Base-by-base conservation (phyloP, 2,113 vertebrate species). In the Archilochus colubris region DNA sequence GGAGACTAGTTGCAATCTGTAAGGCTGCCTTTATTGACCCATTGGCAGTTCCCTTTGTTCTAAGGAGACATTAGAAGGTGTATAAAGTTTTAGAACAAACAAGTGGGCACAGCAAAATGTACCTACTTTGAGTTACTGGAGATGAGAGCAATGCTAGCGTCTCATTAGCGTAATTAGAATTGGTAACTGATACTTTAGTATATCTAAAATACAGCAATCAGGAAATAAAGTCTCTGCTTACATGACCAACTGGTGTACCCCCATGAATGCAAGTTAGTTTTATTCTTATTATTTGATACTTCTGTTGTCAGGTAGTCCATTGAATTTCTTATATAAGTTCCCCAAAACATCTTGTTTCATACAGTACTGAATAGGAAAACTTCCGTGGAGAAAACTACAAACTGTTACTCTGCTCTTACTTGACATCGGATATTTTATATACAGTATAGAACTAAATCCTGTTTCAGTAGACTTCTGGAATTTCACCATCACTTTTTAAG, bases 101-200 rank as follows among this genome's bases (percentile, higher is more conserved):
- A 91, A 92, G 33, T 38, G 38, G 25, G 63, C 61, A 20, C 77
- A 64, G 30, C 33, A 80, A 62, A 43, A 68, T 0, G 1, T 58
- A 76, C 67, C 68, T 92, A 36, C 57, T 80, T 36, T 46, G 64
- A 93, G 74, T 86, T 62, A 86, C 43, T 72, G 33, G 70, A 84
- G 66, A 91, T 55, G 66, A 95, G 70, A 90, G n/a, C 38, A 85
- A 91, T 96, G 82, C 78, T 81, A 53, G 69, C 82, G 86, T 84
- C 19, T 80, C 89, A 95, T 97, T 97, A 97, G 91, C 96, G 91
- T 97, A 97, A 97, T 98, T 98, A 97, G 97, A 96, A 94, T 86
- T 83, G 63, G 95, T 97, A 97, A 98, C 68, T 95, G 97, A 98
- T 97, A 97, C 43, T 57, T 90, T 76, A 27, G 25, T 93, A 40